phyloP scores from a whole-genome alignment of 1,140 invertebrate genomes.

The Schlechtendalia chinensis region DNA sequence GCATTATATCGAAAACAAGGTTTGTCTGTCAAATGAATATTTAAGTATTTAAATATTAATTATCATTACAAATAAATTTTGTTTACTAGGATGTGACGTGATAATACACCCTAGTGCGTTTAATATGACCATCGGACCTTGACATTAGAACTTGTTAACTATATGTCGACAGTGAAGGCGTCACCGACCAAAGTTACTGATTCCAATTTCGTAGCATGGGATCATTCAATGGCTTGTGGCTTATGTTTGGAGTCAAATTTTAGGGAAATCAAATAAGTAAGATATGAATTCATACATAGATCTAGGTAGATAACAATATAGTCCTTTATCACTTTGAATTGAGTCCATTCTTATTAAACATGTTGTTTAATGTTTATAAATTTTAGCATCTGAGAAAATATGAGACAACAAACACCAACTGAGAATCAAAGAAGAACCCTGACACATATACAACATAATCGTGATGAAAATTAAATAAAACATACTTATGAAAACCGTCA shows the following conservation, averaged over 20 bases:
- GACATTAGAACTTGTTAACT: constrained; percentile 86
- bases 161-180: constrained; percentile 75
- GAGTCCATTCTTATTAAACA: constrained; percentile 26
- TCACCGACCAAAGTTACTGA: constrained; percentile 73
- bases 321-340: constrained; percentile 50
- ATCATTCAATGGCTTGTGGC: constrained; percentile 80
- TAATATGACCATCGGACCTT: constrained; percentile 91
- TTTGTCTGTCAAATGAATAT: constrained; percentile 54
- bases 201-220: constrained; percentile 82
- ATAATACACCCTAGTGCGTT: constrained; percentile 89
- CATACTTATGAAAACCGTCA: not conserved
- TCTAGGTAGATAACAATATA: constrained; percentile 69
- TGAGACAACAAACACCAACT: constrained; percentile 78
- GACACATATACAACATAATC: constrained; percentile 77
- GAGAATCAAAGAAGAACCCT: constrained; percentile 69
- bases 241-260: constrained; percentile 85
- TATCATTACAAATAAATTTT: not conserved
- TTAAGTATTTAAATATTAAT: not conserved
- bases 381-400: constrained; percentile 69
- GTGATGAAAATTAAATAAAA: constrained; percentile 53
- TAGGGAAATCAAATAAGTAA: constrained; percentile 67
- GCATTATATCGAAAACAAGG: constrained; percentile 75
- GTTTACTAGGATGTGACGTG: constrained; percentile 70
- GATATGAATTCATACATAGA: constrained; percentile 74
- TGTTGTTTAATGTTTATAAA: constrained; percentile 61